Base-by-base conservation (phyloP, 2,797 vertebrate genomes). In the Dallia pectoralis region DNA sequence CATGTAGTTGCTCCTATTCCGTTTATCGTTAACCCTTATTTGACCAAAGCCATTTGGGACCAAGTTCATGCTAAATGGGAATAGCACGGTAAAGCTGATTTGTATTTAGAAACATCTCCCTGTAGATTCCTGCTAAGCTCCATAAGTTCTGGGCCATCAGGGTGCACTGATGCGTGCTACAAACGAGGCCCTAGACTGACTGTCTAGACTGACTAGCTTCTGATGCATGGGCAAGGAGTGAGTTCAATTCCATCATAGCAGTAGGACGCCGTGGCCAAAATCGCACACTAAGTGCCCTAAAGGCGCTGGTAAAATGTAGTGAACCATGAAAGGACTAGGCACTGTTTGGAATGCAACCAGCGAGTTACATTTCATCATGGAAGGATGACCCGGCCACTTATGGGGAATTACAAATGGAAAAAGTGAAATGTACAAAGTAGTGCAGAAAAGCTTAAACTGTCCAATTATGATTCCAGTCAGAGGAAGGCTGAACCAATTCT, bases 141-240 rank as follows among this genome's bases (percentile, higher is more conserved):
- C 81, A 78, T 81, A 77, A 36, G 86, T 82, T 85, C 80, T 88
- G 82, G 82, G 79, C 82, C 85, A 90, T 89, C 86, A 86, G 86
- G 81, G 69, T 87, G 81, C 82, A 82, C 44, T 71, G 81, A 88
- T 84, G 86, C 85, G 85, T 87, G 77, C 76, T 83, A 77, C 22
- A 59, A 11, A 19, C 22, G 73, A 80, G 81, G 73, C 78, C 81
- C 78, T 30, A 30, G 67, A 71, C 81, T 86, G 79, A 74, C 62
- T 86, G 82, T 75, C 62, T n/a, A n/a, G n/a, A 68, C 78, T 85
- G 82, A 72, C 84, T 68, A 74, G 81, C 81, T 67, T 78, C 49
- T 61, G 70, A 73, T 1, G 61, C 4, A 56, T 32, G 36, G 29
- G 63, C 40, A 53, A 11, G 19, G 12, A 70, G 30, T 67, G 72